Evolutionary conservation across 2,113 vertebrate genomes (phyloP).

Genomic region (Ranitomeya variabilis): DNA sequence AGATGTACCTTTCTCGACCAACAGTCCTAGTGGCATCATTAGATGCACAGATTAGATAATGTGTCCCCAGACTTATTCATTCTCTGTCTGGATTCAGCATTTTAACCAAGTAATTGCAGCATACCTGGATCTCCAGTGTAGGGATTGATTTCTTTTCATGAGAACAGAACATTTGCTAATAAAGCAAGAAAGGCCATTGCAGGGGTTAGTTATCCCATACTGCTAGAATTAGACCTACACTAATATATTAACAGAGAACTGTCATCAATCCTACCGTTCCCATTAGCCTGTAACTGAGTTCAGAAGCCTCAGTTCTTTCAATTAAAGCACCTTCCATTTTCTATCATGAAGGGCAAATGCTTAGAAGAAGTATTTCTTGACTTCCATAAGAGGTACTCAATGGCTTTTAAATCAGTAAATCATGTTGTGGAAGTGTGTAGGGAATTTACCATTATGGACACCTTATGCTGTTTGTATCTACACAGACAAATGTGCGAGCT

Average conservation of each 20-base stretch:
- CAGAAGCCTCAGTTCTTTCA: slow-evolving; percentile 56
- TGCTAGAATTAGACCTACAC: slow-evolving; percentile 59
- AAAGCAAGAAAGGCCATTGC: slow-evolving; percentile 53
- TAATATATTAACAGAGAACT: slow-evolving; percentile 55
- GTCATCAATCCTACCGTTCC: slow-evolving; percentile 57
- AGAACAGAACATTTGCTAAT: slow-evolving; percentile 56
- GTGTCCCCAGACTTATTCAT: neutral
- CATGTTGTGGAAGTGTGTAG: neutral
- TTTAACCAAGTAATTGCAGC: slow-evolving; percentile 48
- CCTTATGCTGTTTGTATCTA: neutral
- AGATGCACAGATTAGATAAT: neutral
- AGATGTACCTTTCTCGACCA: neutral
- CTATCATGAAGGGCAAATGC: slow-evolving; percentile 54
- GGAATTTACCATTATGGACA: neutral
- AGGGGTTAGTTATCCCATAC: slow-evolving; percentile 52
- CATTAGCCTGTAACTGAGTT: slow-evolving; percentile 59
- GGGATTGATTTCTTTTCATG: slow-evolving; percentile 56
- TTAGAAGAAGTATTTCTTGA: slow-evolving; percentile 60
- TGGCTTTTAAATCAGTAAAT: slow-evolving; percentile 26
- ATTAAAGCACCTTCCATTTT: slow-evolving; percentile 53
- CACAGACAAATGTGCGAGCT: neutral
- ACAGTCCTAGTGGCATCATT: neutral
- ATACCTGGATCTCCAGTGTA: slow-evolving; percentile 29
- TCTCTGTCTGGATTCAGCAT: slow-evolving; percentile 20
- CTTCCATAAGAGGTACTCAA: fast-evolving